These are phyloP conservation scores for Nanorana parkeri DNA, from an alignment of 2,113 vertebrate genomes.

Conservation along the genomic window DNA sequence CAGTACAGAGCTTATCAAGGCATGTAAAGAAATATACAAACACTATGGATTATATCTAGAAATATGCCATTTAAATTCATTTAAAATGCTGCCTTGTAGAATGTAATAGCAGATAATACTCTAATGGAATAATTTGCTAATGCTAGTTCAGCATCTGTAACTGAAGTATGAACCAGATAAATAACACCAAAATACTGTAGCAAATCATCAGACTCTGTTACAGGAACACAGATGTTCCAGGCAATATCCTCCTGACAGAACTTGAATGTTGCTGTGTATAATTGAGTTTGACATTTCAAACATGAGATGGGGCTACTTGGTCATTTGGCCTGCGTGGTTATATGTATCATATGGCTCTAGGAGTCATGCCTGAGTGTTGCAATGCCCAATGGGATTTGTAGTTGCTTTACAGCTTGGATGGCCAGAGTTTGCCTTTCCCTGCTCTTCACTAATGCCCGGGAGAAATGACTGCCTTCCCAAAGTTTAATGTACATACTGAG, in stretches of 20 bases:
- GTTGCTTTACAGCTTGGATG: no score
- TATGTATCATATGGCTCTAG: no score
- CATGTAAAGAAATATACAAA: neutral
- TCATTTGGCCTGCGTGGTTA: no score
- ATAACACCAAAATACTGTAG: constrained; percentile 14
- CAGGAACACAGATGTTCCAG: constrained; percentile 24
- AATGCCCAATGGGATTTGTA: no score
- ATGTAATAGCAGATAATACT: constrained; percentile 1
- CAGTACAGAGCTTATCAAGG: neutral
- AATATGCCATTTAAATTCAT: neutral
- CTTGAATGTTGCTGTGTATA: constrained; percentile 16
- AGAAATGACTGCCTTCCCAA: no score
- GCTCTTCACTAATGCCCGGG: no score
- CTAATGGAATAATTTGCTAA: neutral
- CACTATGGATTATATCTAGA: neutral
- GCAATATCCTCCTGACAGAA: constrained; percentile 26
- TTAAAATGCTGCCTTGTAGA: neutral
- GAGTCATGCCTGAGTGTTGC: no score
- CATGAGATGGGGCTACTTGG: no score
- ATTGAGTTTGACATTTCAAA: constrained; percentile 31
- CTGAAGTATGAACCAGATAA: constrained; percentile 26
- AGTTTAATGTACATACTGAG: no score
- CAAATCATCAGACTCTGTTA: constrained; percentile 13
- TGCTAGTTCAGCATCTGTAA: constrained; percentile 30
- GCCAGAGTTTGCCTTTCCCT: no score